Evolutionary conservation across 2,113 vertebrate genomes (phyloP).

Genomic region (Tautogolabrus adspersus): DNA sequence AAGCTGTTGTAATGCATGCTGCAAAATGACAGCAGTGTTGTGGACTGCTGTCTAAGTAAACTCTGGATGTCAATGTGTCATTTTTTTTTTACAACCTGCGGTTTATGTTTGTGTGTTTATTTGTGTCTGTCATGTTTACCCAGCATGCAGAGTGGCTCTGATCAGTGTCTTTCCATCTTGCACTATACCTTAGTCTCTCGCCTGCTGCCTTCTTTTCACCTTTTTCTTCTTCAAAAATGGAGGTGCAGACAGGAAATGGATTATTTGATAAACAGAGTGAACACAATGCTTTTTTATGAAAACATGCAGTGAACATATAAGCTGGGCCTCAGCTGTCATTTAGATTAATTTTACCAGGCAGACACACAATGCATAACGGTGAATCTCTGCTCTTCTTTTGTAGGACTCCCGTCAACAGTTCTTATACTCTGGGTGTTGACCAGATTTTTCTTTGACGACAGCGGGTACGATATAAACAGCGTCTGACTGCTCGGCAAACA

Average conservation of each 20-base stretch:
- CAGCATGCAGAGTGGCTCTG: conserved; percentile 12
- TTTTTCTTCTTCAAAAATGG: not conserved
- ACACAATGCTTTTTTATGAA: not conserved
- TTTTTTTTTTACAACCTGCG: no score
- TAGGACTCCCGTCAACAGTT: conserved; percentile 80
- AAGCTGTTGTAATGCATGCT: no score
- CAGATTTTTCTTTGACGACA: conserved; percentile 81
- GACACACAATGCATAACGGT: conserved; percentile 16
- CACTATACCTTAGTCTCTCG: not conserved
- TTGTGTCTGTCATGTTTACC: conserved; percentile 2
- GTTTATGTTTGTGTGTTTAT: not conserved
- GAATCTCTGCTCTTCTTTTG: conserved; percentile 12
- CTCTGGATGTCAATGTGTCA: no score
- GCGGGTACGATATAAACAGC: conserved; percentile 67
- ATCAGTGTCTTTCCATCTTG: conserved; percentile 24
- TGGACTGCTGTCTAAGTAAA: no score
- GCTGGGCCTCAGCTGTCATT: not conserved
- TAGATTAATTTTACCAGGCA: conserved; percentile 16
- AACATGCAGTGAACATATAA: conserved; percentile 8
- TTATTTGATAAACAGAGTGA: conserved; percentile 14
- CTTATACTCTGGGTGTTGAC: conserved; percentile 82
- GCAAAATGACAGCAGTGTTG: no score
- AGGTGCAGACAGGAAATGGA: conserved; percentile 17
- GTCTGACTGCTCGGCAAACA: not conserved
- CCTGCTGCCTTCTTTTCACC: conserved; percentile 29